Base-by-base conservation (phyloP, 2,797 vertebrate species). In the Arremon aurantiirostris region DNA sequence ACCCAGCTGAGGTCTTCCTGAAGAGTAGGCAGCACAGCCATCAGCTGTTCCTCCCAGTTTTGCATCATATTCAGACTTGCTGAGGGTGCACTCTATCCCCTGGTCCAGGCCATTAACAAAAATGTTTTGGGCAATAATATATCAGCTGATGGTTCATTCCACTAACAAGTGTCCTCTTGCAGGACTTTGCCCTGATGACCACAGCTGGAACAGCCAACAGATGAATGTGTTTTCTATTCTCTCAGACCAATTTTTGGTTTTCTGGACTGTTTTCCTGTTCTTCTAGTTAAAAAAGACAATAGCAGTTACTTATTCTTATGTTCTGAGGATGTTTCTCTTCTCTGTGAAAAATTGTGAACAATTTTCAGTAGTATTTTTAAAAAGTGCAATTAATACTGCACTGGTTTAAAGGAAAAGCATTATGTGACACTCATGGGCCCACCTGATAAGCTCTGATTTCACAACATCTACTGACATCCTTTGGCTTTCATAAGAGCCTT, bases 401-500 rank as follows among this genome's bases (percentile, higher is more conserved):
- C 16, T 91, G 59, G 89, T 81, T 80, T 77, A 83, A 92, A 82
- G 82, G 56, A 60, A 96, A 92, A 72, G 24, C 41, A 61, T 86
- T 87, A 76, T 80, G 27, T 41, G 78, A 93, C 65, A 64, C 28
- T 92, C 60, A 83, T 5, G 72, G 47, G 18, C 41, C 12, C 39
- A 76, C 30, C 44, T 53, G 39, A 81, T 27, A 34, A 93, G 63
- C 44, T 92, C 80, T 73, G 60, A 52, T 87, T 95, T 94, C 77
- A 57, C 77, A 93, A 81, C 50, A 77, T 60, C 57, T 73, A 81
- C 82, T 96, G 82, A 56, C 26, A 90, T 78, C 24, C 70, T 91
- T 90, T 94, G 92, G 76, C 39, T 68, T 95, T 93, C 73, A 44
- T 49, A 64, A 56, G 68, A 93, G 52, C 22, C 44, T 93, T 85